Conservation (phyloP, 2,113 vertebrate species). For the Clarias batrachus region DNA sequence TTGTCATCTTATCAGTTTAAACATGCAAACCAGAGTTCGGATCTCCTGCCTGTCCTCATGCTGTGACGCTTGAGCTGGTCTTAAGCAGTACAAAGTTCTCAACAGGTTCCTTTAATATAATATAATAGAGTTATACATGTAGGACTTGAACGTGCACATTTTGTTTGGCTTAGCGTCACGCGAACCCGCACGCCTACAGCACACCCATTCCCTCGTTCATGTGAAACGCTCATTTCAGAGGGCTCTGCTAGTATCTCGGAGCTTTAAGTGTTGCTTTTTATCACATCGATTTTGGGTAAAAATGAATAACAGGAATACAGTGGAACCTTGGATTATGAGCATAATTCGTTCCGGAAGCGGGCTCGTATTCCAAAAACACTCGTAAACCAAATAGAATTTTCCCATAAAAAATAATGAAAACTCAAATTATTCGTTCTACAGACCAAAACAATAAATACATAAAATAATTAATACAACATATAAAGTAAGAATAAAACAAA, state of each 20-base stretch:
- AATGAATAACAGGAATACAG: too few species aligned
- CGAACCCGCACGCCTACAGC: not conserved
- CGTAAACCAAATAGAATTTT: too few species aligned
- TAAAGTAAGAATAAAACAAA: too few species aligned
- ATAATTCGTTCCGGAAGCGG: too few species aligned
- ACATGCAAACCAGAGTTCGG: not conserved
- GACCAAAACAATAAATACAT: too few species aligned
- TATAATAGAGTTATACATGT: not conserved
- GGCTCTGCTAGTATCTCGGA: not conserved
- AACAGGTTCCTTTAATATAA: too few species aligned
- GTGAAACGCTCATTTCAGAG: not conserved
- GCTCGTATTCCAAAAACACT: too few species aligned
- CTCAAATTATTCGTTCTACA: too few species aligned
- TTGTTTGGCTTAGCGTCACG: not conserved
- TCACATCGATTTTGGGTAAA: not conserved
- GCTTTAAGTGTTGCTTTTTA: not conserved
- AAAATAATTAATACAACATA: too few species aligned
- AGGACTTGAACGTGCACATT: not conserved
- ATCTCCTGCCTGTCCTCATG: not conserved
- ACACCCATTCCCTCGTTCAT: not conserved
- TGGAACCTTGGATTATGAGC: too few species aligned
- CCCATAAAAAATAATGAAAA: too few species aligned
- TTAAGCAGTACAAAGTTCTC: slow-evolving; percentile 12
- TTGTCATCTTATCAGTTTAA: not conserved
- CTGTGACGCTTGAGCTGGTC: slow-evolving; percentile 25